phyloP scores from a whole-genome alignment of 2,797 vertebrate species.

The Liasis olivaceus region DNA sequence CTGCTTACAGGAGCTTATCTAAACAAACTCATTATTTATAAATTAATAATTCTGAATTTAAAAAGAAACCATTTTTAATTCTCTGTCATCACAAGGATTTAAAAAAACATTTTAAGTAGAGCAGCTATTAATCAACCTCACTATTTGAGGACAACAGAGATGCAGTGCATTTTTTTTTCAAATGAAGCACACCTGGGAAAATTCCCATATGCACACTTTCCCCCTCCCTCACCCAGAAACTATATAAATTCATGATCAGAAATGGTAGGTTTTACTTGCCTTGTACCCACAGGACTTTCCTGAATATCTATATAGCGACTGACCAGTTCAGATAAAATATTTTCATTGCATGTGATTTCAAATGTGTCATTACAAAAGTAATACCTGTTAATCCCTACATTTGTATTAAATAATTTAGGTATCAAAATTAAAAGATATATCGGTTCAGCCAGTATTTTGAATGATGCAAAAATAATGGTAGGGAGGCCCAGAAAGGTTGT shows the following conservation, averaged over 20 bases:
- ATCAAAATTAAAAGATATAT: not conserved
- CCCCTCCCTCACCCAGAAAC: not conserved
- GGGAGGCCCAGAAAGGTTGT: not conserved
- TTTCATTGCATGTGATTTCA: not conserved
- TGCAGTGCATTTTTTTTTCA: not conserved
- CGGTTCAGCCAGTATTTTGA: not conserved
- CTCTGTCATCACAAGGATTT: not conserved
- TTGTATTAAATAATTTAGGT: too few species aligned
- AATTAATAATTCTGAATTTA: not conserved
- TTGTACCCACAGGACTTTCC: not conserved
- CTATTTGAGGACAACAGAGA: not conserved
- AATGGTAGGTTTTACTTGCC: not conserved
- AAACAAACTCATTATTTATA: slow-evolving; percentile 4
- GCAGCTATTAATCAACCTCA: not conserved
- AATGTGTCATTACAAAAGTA: not conserved
- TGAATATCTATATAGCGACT: not conserved
- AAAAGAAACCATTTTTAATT: not conserved
- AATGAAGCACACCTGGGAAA: not conserved
- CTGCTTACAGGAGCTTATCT: not conserved
- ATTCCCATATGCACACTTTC: not conserved
- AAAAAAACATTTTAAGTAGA: not conserved
- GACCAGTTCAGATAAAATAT: not conserved
- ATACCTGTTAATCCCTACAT: not conserved
- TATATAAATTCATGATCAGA: not conserved
- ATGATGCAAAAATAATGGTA: not conserved